A percentile compares a stretch with the other conserved stretches of the same genome.
These are phyloP conservation scores for Erethizon dorsatum DNA, from an alignment of 2,797 vertebrate genomes.

Conservation along the genomic window DNA sequence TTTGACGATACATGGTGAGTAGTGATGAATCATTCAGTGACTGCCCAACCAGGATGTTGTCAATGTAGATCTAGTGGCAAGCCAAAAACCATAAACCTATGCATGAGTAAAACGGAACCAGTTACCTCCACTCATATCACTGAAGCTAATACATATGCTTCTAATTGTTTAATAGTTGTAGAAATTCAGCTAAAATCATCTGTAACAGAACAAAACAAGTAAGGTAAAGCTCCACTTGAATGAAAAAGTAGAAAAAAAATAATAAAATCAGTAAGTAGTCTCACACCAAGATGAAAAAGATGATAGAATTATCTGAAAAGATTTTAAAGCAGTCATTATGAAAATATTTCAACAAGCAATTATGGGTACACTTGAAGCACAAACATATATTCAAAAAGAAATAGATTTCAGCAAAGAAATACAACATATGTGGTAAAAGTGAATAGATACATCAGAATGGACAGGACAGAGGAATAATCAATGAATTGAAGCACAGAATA, in stretches of 20 bases:
- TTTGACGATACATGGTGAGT: not conserved
- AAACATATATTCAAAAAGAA: not conserved
- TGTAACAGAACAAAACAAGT: not conserved
- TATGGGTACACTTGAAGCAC: not conserved
- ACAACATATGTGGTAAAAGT: not conserved
- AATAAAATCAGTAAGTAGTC: not conserved
- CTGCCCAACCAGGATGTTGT: too few species aligned
- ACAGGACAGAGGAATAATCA: not conserved
- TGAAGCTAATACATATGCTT: not conserved
- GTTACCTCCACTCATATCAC: not conserved
- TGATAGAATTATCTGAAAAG: not conserved
- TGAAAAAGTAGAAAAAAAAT: not conserved
- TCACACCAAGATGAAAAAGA: not conserved
- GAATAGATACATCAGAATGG: not conserved
- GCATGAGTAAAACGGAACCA: too few species aligned
- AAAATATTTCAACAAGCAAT: not conserved
- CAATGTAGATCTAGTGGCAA: not conserved
- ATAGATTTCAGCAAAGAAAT: not conserved
- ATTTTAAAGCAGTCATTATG: not conserved
- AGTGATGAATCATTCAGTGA: not conserved
- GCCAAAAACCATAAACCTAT: not conserved
- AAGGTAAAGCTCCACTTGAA: not conserved
- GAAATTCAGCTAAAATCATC: not conserved
- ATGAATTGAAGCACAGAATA: not conserved
- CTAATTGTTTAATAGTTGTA: not conserved